Conservation (phyloP, 2,888 invertebrate species). For the Sphaeridia pumilis region DNA sequence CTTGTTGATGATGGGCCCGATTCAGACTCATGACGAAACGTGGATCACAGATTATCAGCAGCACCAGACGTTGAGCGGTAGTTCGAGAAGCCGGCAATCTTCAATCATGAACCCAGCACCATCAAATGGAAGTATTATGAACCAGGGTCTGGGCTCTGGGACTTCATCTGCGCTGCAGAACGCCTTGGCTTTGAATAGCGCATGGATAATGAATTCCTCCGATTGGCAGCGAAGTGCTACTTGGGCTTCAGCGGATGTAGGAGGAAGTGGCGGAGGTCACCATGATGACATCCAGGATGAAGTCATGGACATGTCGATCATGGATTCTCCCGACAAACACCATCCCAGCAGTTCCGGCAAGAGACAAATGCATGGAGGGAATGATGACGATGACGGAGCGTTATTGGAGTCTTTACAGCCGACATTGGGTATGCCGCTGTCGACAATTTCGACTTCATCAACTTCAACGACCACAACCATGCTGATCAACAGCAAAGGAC, state of each 20-base stretch:
- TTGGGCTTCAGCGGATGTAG: slow-evolving; percentile 6
- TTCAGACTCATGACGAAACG: slow-evolving; percentile 24
- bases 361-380: slow-evolving; percentile 7
- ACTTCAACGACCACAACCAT: neutral
- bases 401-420: slow-evolving; percentile 30
- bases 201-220: slow-evolving; percentile 16
- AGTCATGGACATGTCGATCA: slow-evolving; percentile 34
- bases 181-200: slow-evolving; percentile 12
- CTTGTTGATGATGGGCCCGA: slow-evolving; percentile 33
- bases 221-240: slow-evolving; percentile 19
- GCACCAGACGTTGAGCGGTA: slow-evolving; percentile 19
- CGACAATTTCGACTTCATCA: neutral
- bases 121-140: neutral
- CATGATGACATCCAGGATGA: slow-evolving; percentile 28
- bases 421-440: slow-evolving; percentile 15
- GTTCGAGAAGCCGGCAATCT: neutral
- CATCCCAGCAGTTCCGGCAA: neutral
- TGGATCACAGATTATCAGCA: slow-evolving; percentile 19
- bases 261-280: neutral
- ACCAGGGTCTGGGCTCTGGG: neutral
- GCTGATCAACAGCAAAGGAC: slow-evolving; percentile 1
- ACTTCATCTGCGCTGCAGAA: neutral
- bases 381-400: slow-evolving; percentile 14
- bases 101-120: neutral
- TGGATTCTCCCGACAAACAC: slow-evolving; percentile 21